Evolutionary conservation across 2,113 vertebrate genomes (phyloP).

Genomic region (Ploceus nigricollis): DNA sequence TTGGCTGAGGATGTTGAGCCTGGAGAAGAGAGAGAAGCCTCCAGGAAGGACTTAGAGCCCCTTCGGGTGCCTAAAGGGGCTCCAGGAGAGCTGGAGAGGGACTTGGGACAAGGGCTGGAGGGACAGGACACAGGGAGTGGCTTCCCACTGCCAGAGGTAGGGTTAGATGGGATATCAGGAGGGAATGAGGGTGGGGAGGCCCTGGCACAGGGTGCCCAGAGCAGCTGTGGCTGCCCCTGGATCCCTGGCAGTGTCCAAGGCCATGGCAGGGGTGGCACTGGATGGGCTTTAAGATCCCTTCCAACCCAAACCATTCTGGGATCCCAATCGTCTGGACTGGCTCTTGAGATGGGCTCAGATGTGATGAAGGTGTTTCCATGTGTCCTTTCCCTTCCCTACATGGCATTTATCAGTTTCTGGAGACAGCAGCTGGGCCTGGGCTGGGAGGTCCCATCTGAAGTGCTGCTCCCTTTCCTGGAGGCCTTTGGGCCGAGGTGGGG

Average conservation of each 20-base stretch:
- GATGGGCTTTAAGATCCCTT: neutral
- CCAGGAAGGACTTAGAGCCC: neutral
- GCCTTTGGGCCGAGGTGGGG: neutral
- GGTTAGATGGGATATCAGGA: accelerated
- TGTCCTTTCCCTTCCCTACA: neutral
- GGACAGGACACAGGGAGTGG: neutral
- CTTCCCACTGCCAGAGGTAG: neutral
- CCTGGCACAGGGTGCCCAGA: neutral
- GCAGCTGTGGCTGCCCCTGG: neutral
- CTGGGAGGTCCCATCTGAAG: neutral
- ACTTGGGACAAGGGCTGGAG: neutral
- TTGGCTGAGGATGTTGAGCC: neutral
- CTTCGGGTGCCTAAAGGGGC: neutral
- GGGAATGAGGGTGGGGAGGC: neutral
- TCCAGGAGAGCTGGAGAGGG: neutral
- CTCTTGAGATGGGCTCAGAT: neutral
- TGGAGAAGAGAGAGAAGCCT: neutral
- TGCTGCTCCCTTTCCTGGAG: neutral
- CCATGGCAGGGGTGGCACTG: neutral
- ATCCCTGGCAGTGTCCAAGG: neutral
- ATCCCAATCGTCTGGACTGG: neutral
- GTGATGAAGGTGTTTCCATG: neutral
- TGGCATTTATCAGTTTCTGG: neutral
- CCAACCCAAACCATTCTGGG: neutral
- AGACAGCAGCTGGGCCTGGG: neutral